Conservation (phyloP, 2,113 vertebrate genomes). For the Charadrius vociferus region DNA sequence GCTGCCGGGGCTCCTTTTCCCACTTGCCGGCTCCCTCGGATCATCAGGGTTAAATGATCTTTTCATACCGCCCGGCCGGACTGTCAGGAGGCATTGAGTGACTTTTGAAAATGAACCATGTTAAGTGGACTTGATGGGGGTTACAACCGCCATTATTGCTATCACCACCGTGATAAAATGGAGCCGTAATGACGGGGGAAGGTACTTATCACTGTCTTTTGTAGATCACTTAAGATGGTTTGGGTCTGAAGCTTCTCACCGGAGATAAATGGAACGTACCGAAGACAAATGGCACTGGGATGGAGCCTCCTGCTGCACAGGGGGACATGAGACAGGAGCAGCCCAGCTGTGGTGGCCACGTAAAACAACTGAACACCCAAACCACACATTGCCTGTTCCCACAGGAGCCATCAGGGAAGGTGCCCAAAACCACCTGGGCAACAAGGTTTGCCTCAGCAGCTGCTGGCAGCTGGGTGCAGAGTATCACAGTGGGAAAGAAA, state of each 20-base stretch:
- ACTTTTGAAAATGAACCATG: constrained; percentile 75
- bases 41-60: constrained; percentile 88
- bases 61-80: constrained; percentile 79
- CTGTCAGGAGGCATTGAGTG: constrained; percentile 77
- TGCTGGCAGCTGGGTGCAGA: background rate
- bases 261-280: constrained; percentile 66
- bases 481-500: background rate
- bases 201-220: constrained; percentile 75
- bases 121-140: constrained; percentile 81
- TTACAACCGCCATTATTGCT: constrained; percentile 73
- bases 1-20: constrained; percentile 77
- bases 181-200: constrained; percentile 74
- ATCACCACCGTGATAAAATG: constrained; percentile 73
- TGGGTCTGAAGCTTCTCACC: constrained; percentile 68
- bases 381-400: background rate
- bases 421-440: background rate
- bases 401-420: background rate
- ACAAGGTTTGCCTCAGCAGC: background rate
- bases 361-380: background rate
- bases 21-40: constrained; percentile 64
- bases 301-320: background rate
- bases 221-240: constrained; percentile 74
- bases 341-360: rapidly evolving
- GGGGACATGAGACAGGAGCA: background rate
- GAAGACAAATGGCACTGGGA: constrained; percentile 54